Evolutionary conservation across 2,797 vertebrate species (phyloP), one percentile per base, ranked within the genome.

Genomic region (Perodicticus potto): DNA sequence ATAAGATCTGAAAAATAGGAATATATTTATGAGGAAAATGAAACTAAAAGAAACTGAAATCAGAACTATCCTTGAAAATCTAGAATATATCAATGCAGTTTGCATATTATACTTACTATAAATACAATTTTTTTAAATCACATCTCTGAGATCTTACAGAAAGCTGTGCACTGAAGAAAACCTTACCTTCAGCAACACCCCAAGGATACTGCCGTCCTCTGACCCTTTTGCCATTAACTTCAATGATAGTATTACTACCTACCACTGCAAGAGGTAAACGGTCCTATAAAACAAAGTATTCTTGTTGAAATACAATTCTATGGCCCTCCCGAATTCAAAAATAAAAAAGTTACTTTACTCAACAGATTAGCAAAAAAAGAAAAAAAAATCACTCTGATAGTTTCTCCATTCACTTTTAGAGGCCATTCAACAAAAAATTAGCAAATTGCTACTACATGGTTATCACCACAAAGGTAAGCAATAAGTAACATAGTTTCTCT

Each of bases 171-270:
- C 22, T 85, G 74, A 76, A 95, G 27, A 97, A 96, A 97, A 84
- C 49, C 97, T 95, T 99, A 99, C 99, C 99, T 99, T 99, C 99
- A 97, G 99, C 99, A 94, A 99, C 99, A 77, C 99, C 99, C 99
- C 99, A 99, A 4, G 99, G 99, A 98, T 99, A 99, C 96, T 99
- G 99, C 95, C 99, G 99, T 97, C 99, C 99, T 99, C 99, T 98
- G 97, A 99, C 99, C 98, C 99, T 99, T 98, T 99, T 99, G 97
- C 99, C 98, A 72, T 99, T 99, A 97, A 99, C 99, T 98, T 99
- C 99, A 37, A 99, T 99, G 98, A 99, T 99, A 85, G 99, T 99
- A 98, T 99, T 99, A 98, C 99, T 99, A 97, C 99, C 99, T 82
- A 99, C 99, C 88, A 99, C 99, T 97, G 99, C 99, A 98, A 99